Percentiles rank a stretch among this genome's conserved stretches.
Evolutionary conservation across 1,140 invertebrate genomes (phyloP).

Genomic region (Galleria mellonella): DNA sequence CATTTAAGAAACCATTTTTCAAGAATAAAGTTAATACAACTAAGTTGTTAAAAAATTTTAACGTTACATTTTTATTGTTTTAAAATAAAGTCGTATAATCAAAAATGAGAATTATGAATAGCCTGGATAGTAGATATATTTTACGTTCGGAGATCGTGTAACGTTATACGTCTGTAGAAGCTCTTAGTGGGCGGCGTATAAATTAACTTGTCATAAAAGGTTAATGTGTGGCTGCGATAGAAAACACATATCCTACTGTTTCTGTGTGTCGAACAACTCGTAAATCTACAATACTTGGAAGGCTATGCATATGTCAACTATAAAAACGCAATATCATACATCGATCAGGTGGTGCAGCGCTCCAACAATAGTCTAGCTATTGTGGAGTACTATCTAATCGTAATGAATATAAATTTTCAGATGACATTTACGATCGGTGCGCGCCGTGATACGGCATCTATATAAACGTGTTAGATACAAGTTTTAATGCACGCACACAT

Average conservation of each 20-base stretch:
- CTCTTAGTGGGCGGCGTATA: slow-evolving; percentile 38
- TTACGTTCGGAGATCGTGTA: slow-evolving; percentile 23
- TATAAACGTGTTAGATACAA: slow-evolving; percentile 56
- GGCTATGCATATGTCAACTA: slow-evolving; percentile 38
- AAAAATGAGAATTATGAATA: slow-evolving; percentile 13
- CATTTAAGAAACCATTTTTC: too few species aligned
- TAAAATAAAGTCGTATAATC: slow-evolving; percentile 17
- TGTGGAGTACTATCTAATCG: slow-evolving; percentile 66
- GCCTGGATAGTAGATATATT: slow-evolving; percentile 11
- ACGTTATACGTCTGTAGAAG: slow-evolving; percentile 31
- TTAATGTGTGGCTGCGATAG: slow-evolving; percentile 35
- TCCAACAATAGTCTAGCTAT: slow-evolving; percentile 59
- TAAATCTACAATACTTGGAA: slow-evolving; percentile 35
- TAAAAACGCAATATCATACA: slow-evolving; percentile 65
- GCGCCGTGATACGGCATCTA: slow-evolving; percentile 59
- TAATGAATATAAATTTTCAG: slow-evolving; percentile 73
- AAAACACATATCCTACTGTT: slow-evolving; percentile 46
- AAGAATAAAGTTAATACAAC: too few species aligned
- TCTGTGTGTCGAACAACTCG: slow-evolving; percentile 18
- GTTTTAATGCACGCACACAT: slow-evolving; percentile 49
- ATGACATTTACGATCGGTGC: slow-evolving; percentile 68
- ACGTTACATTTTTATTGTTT: slow-evolving; percentile 18
- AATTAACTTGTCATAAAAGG: slow-evolving; percentile 48
- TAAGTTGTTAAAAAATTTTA: too few species aligned
- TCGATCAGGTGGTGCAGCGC: slow-evolving; percentile 57